phyloP scores from a whole-genome alignment of 2,797 vertebrate species.

The Characodon lateralis region DNA sequence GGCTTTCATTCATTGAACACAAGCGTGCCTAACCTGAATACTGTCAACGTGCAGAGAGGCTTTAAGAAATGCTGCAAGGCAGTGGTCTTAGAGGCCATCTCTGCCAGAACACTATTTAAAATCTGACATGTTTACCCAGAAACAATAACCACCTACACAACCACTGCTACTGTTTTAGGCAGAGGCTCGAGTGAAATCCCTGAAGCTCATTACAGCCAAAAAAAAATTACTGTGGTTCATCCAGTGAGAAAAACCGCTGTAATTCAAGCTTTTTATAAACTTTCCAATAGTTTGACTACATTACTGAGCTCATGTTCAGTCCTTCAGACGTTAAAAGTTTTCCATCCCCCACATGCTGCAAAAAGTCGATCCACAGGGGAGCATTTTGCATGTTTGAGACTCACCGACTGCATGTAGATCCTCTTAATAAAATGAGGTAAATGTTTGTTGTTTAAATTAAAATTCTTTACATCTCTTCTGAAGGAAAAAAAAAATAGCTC shows the following conservation, averaged over 20 bases:
- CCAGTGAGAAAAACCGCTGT: background rate
- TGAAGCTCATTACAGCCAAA: background rate
- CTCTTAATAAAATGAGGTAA: background rate
- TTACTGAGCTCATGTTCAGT: background rate
- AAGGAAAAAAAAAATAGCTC: background rate
- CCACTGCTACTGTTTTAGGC: background rate
- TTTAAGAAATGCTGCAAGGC: background rate
- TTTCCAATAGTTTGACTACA: background rate
- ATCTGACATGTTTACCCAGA: background rate
- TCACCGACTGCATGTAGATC: background rate
- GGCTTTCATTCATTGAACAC: background rate
- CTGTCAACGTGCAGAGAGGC: background rate
- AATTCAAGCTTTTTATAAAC: background rate
- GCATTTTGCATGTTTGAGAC: background rate
- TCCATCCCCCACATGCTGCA: background rate
- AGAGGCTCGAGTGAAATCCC: background rate
- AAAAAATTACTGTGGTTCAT: background rate
- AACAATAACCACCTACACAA: slow-evolving; percentile 1
- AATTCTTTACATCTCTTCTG: background rate
- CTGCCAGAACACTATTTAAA: background rate
- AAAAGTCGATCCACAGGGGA: background rate
- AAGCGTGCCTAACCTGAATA: background rate
- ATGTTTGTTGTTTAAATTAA: background rate
- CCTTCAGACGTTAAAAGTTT: background rate
- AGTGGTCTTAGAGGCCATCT: background rate